phyloP scores from a whole-genome alignment of 2,888 invertebrate species.

The Graphium colonna region DNA sequence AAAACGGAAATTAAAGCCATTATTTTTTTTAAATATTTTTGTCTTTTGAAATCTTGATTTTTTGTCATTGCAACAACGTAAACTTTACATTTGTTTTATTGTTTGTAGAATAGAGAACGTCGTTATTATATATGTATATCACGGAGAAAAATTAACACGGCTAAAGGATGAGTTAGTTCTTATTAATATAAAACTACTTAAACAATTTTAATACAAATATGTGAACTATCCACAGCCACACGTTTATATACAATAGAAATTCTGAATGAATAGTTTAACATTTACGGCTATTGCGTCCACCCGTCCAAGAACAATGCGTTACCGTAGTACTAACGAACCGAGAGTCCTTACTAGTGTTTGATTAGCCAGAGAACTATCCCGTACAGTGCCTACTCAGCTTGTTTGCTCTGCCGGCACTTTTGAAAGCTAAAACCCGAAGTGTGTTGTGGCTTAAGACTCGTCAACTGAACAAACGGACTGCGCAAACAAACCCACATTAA shows the following conservation, averaged over 20 bases:
- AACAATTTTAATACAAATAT: neutral
- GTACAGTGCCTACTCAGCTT: slow-evolving; percentile 55
- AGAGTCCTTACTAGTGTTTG: slow-evolving; percentile 54
- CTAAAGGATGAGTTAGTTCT: no score
- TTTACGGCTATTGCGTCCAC: slow-evolving; percentile 30
- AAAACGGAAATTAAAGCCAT: no score
- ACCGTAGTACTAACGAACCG: slow-evolving; percentile 60
- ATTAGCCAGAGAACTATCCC: slow-evolving; percentile 64
- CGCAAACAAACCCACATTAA: slow-evolving; percentile 65
- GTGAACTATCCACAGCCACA: neutral
- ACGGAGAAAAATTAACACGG: no score
- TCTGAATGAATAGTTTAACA: slow-evolving; percentile 1
- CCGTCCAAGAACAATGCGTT: slow-evolving; percentile 55
- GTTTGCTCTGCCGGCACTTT: slow-evolving; percentile 71
- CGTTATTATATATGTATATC: no score
- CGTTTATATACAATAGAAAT: neutral
- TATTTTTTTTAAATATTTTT: no score
- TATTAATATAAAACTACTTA: neutral
- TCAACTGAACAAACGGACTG: slow-evolving; percentile 66
- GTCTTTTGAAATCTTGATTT: no score
- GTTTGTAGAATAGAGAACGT: no score
- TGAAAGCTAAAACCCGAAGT: slow-evolving; percentile 79
- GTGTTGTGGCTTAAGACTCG: slow-evolving; percentile 74
- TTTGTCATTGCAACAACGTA: no score
- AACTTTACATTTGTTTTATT: no score